phyloP scores from a whole-genome alignment of 1,140 invertebrate species.

The Reticulitermes speratus region DNA sequence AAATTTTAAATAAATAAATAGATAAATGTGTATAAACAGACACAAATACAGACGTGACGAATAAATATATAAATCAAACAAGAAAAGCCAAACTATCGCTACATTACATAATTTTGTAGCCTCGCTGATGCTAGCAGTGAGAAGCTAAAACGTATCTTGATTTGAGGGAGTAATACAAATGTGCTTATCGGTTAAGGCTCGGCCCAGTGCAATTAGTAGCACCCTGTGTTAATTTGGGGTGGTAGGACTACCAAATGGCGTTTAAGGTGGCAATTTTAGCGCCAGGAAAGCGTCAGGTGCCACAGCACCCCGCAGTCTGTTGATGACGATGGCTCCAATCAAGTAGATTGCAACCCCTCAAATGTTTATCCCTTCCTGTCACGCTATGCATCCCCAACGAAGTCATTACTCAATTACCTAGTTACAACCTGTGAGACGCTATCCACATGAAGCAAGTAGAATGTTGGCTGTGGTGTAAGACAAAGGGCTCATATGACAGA shows the following conservation, averaged over 20 bases:
- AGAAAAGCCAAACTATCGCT: too few species aligned
- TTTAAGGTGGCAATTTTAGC: conserved; percentile 12
- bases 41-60: too few species aligned
- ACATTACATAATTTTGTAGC: too few species aligned
- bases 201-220: not conserved
- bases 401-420: not conserved
- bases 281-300: not conserved
- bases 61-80: too few species aligned
- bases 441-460: too few species aligned
- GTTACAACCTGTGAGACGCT: not conserved
- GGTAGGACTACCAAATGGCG: not conserved
- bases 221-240: not conserved
- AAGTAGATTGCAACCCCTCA: conserved; percentile 3
- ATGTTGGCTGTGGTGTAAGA: too few species aligned
- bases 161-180: not conserved
- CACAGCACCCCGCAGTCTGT: not conserved
- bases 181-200: not conserved
- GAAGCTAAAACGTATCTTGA: not conserved
- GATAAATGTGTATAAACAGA: too few species aligned
- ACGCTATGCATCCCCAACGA: not conserved
- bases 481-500: too few species aligned
- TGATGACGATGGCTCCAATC: not conserved
- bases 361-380: conserved; percentile 6
- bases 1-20: too few species aligned
- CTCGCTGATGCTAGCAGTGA: too few species aligned